A percentile compares a stretch with the other conserved stretches of the same genome.
These are phyloP conservation scores for Eidolon dupreanum DNA, from an alignment of 2,797 vertebrate genomes.

Conservation along the genomic window DNA sequence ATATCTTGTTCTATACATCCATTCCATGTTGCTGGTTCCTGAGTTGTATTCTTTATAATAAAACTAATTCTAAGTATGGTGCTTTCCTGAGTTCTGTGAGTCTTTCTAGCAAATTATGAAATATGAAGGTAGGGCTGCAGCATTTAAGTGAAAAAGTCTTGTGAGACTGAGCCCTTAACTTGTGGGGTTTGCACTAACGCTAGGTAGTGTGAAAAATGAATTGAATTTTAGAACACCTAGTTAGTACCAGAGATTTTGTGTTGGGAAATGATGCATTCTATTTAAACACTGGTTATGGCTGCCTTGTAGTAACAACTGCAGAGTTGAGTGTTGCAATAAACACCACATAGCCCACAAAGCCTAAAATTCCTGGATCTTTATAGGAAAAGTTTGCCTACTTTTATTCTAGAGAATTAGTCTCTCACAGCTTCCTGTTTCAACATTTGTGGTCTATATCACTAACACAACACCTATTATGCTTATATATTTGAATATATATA, in stretches of 20 bases:
- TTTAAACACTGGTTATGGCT: not conserved
- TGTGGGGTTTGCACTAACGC: not conserved
- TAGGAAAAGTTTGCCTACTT: not conserved
- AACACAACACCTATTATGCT: not conserved
- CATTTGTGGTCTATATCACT: not conserved
- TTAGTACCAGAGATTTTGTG: not conserved
- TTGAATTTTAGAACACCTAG: not conserved
- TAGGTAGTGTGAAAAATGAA: not conserved
- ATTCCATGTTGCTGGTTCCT: not conserved
- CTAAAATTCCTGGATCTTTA: conserved; percentile 4
- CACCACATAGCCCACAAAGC: not conserved
- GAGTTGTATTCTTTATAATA: not conserved
- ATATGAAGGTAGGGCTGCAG: not conserved
- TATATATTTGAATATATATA: not conserved
- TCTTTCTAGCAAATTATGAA: not conserved
- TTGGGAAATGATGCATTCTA: not conserved
- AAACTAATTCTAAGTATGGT: not conserved
- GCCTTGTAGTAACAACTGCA: not conserved
- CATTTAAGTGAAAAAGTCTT: not conserved
- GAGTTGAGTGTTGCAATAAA: not conserved
- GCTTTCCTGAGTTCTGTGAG: not conserved
- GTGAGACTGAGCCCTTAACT: not conserved
- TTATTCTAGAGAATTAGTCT: not conserved
- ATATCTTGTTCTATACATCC: not conserved
- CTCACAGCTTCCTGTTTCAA: not conserved